Conservation (phyloP, 2,797 vertebrate genomes). For the Poeciliopsis infans region DNA sequence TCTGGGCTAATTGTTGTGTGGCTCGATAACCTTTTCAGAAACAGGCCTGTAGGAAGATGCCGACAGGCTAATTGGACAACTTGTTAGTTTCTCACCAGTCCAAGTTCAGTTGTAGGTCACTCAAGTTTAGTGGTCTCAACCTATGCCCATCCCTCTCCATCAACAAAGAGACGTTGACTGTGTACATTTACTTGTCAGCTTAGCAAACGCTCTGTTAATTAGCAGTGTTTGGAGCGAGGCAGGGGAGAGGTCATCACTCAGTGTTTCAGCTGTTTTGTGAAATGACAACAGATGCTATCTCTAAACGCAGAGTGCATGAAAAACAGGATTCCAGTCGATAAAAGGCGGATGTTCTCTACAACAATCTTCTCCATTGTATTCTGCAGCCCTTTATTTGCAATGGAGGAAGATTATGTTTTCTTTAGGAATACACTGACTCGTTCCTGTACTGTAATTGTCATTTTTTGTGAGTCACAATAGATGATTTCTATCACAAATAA, state of each 20-base stretch:
- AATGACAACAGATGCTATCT: conserved; percentile 78
- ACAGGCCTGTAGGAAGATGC: conserved; percentile 64
- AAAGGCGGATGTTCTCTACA: conserved; percentile 63
- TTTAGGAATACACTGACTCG: conserved; percentile 9
- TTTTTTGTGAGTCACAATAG: not conserved
- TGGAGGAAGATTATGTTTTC: conserved; percentile 31
- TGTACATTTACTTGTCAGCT: conserved; percentile 80
- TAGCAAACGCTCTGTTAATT: conserved; percentile 67
- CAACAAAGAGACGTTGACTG: conserved; percentile 60
- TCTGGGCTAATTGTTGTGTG: conserved; percentile 76
- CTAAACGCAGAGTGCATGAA: conserved; percentile 69
- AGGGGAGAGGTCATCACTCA: conserved; percentile 40
- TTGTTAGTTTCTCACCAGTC: conserved; percentile 78
- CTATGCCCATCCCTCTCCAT: conserved; percentile 5
- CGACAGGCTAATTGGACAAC: conserved; percentile 72
- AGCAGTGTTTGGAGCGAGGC: conserved; percentile 43
- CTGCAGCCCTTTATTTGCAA: conserved; percentile 24
- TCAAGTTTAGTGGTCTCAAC: conserved; percentile 55
- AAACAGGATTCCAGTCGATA: conserved; percentile 69
- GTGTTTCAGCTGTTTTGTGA: conserved; percentile 59
- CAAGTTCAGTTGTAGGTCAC: conserved; percentile 79
- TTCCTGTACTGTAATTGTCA: not conserved
- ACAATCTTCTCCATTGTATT: conserved; percentile 77
- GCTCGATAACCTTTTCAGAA: conserved; percentile 66
- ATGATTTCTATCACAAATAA: not conserved